These are phyloP conservation scores for Ophioninae sp. DNA, from an alignment of 2,888 invertebrate genomes.

Conservation along the genomic window DNA sequence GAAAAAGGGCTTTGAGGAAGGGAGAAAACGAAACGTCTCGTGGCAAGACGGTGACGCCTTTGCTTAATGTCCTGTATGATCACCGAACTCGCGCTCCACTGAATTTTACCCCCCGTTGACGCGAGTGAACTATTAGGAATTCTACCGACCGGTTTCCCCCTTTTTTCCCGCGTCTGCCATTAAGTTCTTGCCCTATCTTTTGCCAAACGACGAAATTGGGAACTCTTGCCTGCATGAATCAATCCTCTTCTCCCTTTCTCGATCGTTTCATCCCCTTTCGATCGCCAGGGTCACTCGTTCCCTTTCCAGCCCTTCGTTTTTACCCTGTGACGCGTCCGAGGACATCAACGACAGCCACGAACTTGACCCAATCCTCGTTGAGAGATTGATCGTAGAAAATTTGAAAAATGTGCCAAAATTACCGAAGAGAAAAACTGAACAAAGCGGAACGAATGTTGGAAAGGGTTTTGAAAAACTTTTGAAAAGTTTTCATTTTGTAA, in stretches of 20 bases:
- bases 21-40: slow-evolving; percentile 43
- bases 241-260: slow-evolving; percentile 23
- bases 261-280: slow-evolving; percentile 22
- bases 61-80: slow-evolving; percentile 81
- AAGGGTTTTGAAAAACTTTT: not conserved
- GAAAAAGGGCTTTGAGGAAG: slow-evolving; percentile 13
- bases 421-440: not conserved
- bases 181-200: slow-evolving; percentile 22
- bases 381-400: slow-evolving; percentile 12
- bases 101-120: slow-evolving; percentile 75
- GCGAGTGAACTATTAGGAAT: slow-evolving; percentile 47
- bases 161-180: slow-evolving; percentile 18
- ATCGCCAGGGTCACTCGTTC: slow-evolving; percentile 16
- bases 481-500: too few relatives aligned
- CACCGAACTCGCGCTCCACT: slow-evolving; percentile 78
- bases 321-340: slow-evolving; percentile 9
- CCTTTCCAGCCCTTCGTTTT: not conserved
- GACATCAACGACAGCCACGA: slow-evolving; percentile 33
- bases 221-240: slow-evolving; percentile 20
- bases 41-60: slow-evolving; percentile 73
- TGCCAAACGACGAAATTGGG: slow-evolving; percentile 52
- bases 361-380: slow-evolving; percentile 35
- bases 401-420: not conserved
- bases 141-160: not conserved
- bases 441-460: not conserved